Evolutionary conservation across 92 coral and sea anemone species (phyloP).

Genomic region (Scolanthus callimorphus): DNA sequence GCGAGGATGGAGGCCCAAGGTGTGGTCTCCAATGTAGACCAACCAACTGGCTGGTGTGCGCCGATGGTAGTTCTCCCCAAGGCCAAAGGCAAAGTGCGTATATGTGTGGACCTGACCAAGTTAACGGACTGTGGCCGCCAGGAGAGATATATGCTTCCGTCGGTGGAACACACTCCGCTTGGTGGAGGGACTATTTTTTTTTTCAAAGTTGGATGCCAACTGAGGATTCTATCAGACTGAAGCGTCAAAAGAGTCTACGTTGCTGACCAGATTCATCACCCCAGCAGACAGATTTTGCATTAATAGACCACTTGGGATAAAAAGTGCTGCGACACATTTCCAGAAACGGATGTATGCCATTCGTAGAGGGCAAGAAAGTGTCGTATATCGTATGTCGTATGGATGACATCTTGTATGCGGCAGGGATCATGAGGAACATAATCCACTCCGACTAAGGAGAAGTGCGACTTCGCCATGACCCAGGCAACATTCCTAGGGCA

Average conservation of each 20-base stretch:
- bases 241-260: slow-evolving; percentile 4
- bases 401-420: slow-evolving; percentile 36
- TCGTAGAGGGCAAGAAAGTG: slow-evolving; percentile 28
- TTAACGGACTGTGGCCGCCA: slow-evolving; percentile 41
- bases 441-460: slow-evolving; percentile 19
- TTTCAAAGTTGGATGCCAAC: slow-evolving; percentile 16
- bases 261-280: slow-evolving; percentile 28
- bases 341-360: slow-evolving; percentile 30
- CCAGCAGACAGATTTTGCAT: slow-evolving; percentile 29
- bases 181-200: slow-evolving; percentile 24
- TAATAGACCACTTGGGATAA: slow-evolving; percentile 35
- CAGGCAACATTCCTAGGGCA: slow-evolving; percentile 46
- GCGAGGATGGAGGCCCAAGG: slow-evolving; percentile 40
- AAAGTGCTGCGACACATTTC: slow-evolving; percentile 39
- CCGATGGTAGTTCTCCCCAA: slow-evolving; percentile 37
- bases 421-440: slow-evolving; percentile 26
- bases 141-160: slow-evolving; percentile 45
- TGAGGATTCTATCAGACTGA: slow-evolving; percentile 10
- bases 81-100: slow-evolving; percentile 24
- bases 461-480: slow-evolving; percentile 38
- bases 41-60: slow-evolving; percentile 68
- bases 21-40: slow-evolving; percentile 32
- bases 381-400: slow-evolving; percentile 33
- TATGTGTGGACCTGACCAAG: slow-evolving; percentile 34
- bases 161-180: slow-evolving; percentile 31